phyloP scores from a whole-genome alignment of 1,140 invertebrate genomes.

The Steinernema feltiae region DNA sequence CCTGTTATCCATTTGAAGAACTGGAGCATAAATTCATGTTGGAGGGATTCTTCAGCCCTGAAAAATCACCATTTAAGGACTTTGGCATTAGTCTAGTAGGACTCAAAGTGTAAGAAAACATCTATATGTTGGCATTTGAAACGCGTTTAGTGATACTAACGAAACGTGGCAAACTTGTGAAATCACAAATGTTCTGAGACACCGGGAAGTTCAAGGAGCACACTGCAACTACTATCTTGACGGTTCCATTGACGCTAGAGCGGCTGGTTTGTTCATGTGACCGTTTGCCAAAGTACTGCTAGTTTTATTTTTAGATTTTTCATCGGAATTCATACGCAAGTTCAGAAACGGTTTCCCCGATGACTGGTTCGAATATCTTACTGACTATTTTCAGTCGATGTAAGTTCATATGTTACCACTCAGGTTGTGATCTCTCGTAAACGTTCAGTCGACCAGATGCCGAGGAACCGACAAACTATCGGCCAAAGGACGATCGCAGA shows the following conservation, averaged over 20 bases:
- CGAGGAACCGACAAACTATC: not conserved
- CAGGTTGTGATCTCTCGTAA: no score
- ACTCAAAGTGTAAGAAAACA: not conserved
- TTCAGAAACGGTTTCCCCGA: not conserved
- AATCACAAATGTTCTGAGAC: not conserved
- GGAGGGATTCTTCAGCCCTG: not conserved
- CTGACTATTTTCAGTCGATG: not conserved
- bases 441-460: no score
- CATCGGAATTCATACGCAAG: not conserved
- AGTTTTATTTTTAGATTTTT: not conserved
- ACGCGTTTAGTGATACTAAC: not conserved
- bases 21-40: not conserved
- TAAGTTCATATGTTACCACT: not conserved
- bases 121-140: not conserved
- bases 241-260: not conserved
- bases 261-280: not conserved
- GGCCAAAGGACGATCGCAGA: not conserved
- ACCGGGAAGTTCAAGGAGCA: not conserved
- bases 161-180: not conserved
- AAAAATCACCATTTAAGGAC: not conserved
- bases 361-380: not conserved
- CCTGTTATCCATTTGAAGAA: not conserved
- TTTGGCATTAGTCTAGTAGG: not conserved
- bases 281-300: not conserved
- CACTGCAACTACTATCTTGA: not conserved